Base-by-base conservation (phyloP, 2,888 invertebrate species). In the Adelphocoris suturalis region DNA sequence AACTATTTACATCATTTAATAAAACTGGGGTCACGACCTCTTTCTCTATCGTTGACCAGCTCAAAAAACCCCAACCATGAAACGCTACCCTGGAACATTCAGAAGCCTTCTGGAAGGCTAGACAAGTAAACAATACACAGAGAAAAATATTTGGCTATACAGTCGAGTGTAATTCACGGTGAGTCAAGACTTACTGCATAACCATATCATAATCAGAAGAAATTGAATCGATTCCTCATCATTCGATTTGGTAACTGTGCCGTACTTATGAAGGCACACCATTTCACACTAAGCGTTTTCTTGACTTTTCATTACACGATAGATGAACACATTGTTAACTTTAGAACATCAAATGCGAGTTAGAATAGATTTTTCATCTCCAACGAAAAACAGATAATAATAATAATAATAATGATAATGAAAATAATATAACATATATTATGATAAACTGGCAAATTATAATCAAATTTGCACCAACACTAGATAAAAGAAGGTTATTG, bases 11-110 rank as follows among this genome's bases (percentile, higher is more conserved):
- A 84, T 23, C 84, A 84, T 48, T 23, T 84, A 55, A 55, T 57
- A 84, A 84, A 84, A 57, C 14, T 37, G 52, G 52, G 27, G 52
- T 55, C 52, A 46, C 23, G 57, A 84, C 52, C 55, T 55, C 47
- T 47, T 19, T 47, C 46, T 14, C 46, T 27, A 84, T 13, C 57
- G 37, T 57, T 84, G 84, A 84, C 84, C 84, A 84, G 52, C 57
- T 84, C 84, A 84, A 84, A 84, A 84, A 84, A 84, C 84, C 84
- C 84, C 84, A 84, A 84, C 84, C 84, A 84, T 57, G 84, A 57
- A 84, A 57, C 16, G 55, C 55, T 57, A 81, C 80, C 80, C 80
- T 81, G 80, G 37, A 47, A 81, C 80, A 81, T 37, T 27, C 23
- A 14, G 13, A 12, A 76, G 37, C 76, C 28, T 14, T 76, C 11